Evolutionary conservation across 2,113 vertebrate genomes (phyloP).

Genomic region (Hypocryptadius cinnamomeus): DNA sequence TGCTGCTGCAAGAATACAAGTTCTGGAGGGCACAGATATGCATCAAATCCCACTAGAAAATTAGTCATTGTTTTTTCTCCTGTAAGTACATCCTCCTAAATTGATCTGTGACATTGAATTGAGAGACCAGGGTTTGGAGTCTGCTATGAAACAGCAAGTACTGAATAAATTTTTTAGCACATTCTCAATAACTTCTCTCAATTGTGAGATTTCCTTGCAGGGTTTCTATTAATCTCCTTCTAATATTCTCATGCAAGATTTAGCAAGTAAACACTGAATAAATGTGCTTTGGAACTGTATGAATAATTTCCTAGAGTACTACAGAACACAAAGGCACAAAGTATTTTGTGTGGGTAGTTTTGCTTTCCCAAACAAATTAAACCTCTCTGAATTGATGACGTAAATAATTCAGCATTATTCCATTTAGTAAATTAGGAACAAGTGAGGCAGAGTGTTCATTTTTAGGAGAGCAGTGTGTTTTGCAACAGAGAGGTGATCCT

Average conservation of each 20-base stretch:
- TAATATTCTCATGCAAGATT: slow-evolving; percentile 50
- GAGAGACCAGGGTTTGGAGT: background rate
- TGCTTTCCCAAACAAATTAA: slow-evolving; percentile 42
- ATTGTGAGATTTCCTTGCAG: background rate
- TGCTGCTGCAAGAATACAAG: background rate
- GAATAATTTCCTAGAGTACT: slow-evolving; percentile 22
- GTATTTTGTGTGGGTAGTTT: slow-evolving; percentile 16
- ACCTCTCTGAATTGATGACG: background rate
- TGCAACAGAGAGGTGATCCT: background rate
- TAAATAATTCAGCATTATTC: slow-evolving; percentile 34
- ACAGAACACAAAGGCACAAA: background rate
- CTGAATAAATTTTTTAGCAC: background rate
- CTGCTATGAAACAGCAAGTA: background rate
- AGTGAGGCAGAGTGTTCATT: background rate
- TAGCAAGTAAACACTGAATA: slow-evolving; percentile 34
- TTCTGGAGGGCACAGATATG: background rate
- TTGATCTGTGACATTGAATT: background rate
- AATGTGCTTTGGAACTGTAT: background rate
- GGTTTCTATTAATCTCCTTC: slow-evolving; percentile 13
- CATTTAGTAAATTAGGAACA: background rate
- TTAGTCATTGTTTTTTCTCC: background rate
- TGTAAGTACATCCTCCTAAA: background rate
- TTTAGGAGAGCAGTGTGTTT: background rate
- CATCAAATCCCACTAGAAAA: background rate
- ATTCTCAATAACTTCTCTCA: background rate